phyloP scores from a whole-genome alignment of 2,113 vertebrate genomes.

The Nyctereutes procyonoides region DNA sequence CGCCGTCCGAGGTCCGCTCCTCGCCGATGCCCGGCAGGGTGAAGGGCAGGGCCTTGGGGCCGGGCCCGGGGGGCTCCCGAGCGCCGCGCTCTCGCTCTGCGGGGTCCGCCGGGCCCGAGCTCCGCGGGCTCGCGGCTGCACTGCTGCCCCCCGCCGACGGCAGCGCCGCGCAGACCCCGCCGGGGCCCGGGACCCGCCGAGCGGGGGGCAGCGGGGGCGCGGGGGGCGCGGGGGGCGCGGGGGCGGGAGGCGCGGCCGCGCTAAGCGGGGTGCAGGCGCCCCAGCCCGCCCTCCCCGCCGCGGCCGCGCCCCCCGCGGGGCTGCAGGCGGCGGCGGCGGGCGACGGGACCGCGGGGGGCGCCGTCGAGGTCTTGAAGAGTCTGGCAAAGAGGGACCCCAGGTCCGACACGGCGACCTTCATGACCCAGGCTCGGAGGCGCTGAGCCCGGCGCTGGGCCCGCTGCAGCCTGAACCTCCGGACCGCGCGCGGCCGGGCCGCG shows the following conservation, averaged over 20 bases:
- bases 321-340: not conserved
- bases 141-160: not conserved
- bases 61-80: not conserved
- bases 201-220: not conserved
- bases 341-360: not conserved
- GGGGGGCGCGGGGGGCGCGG: not conserved
- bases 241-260: not conserved
- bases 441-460: not conserved
- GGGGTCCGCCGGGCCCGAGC: not conserved
- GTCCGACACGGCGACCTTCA: constrained; percentile 84
- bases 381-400: constrained; percentile 79
- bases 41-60: constrained; percentile 62
- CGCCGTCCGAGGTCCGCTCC: constrained; percentile 67
- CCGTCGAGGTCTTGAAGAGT: constrained; percentile 79
- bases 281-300: not conserved
- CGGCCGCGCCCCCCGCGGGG: not conserved
- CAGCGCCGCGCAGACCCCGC: not conserved
- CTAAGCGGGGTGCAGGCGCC: not conserved
- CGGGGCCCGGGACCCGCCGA: not conserved
- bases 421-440: not conserved
- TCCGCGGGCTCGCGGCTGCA: not conserved
- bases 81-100: constrained; percentile 20
- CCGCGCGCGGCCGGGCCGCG: accelerated
- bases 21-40: constrained; percentile 85
- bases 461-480: not conserved